phyloP scores from a whole-genome alignment of 2,797 vertebrate genomes.

The Spinibarbus caldwelli region DNA sequence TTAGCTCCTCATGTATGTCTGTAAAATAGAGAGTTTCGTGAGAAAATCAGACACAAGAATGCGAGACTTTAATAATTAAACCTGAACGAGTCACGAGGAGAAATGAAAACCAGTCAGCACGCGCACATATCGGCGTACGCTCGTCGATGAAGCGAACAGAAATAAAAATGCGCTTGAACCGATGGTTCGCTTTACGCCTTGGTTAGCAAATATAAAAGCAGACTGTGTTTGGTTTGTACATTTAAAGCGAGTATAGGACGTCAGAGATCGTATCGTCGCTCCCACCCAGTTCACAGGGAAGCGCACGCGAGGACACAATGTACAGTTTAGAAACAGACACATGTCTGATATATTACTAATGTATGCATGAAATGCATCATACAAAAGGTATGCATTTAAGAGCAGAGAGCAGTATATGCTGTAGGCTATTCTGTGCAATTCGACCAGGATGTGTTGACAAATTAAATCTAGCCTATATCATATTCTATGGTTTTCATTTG shows the following conservation, averaged over 20 bases:
- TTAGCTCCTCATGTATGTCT: conserved; percentile 11
- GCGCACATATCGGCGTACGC: neutral
- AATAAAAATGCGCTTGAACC: neutral
- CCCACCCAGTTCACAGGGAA: conserved; percentile 22
- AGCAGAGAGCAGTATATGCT: neutral
- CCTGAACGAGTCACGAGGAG: conserved; percentile 29
- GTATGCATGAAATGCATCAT: neutral
- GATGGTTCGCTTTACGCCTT: neutral
- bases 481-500: neutral
- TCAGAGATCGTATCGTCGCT: conserved; percentile 17
- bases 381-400: neutral
- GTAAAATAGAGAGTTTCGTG: neutral
- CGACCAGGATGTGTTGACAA: neutral
- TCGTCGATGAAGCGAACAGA: neutral
- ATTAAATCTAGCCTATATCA: neutral
- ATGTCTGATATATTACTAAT: too few species aligned
- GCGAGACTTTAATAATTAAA: conserved; percentile 26
- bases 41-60: neutral
- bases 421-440: neutral
- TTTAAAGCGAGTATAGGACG: conserved; percentile 6
- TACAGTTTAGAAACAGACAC: conserved; percentile 24
- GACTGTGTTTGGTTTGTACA: neutral
- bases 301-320: conserved; percentile 16
- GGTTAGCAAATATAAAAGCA: neutral
- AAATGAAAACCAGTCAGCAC: neutral